Percentiles rank a stretch among this genome's conserved stretches.
phyloP scores from a whole-genome alignment of 2,888 invertebrate genomes.

The Drosophila tripunctata region DNA sequence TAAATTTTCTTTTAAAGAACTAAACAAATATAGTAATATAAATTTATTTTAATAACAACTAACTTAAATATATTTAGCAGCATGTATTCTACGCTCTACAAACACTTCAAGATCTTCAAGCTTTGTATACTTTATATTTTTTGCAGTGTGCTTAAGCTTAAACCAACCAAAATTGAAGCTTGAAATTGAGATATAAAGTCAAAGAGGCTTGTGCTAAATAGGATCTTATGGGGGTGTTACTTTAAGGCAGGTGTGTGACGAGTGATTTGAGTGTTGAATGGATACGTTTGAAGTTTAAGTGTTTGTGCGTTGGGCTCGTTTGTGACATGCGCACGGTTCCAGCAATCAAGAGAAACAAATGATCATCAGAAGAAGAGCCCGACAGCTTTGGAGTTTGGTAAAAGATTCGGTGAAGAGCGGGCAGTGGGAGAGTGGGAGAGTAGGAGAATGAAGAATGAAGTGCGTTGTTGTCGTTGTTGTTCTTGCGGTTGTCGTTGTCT shows the following conservation, averaged over 20 bases:
- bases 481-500: slow-evolving; percentile 56
- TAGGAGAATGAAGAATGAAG: too few relatives aligned
- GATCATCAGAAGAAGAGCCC: slow-evolving; percentile 37
- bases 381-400: background rate
- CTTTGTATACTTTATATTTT: background rate
- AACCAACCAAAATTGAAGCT: background rate
- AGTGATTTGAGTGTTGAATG: slow-evolving; percentile 4
- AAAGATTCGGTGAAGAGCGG: background rate
- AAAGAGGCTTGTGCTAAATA: slow-evolving; percentile 7
- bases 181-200: slow-evolving; percentile 9
- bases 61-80: too few relatives aligned
- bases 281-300: slow-evolving; percentile 38
- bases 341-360: slow-evolving; percentile 58
- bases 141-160: background rate
- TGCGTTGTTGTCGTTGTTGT: slow-evolving; percentile 25
- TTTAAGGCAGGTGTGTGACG: background rate
- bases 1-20: too few relatives aligned
- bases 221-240: slow-evolving; percentile 13
- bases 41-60: too few relatives aligned
- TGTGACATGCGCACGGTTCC: slow-evolving; percentile 72
- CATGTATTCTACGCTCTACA: too few relatives aligned
- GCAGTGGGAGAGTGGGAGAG: background rate
- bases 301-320: slow-evolving; percentile 68
- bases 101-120: too few relatives aligned
- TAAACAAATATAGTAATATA: too few relatives aligned